Evolutionary conservation across 1,140 invertebrate genomes (phyloP).

Genomic region (Zaprionus nigranus): DNA sequence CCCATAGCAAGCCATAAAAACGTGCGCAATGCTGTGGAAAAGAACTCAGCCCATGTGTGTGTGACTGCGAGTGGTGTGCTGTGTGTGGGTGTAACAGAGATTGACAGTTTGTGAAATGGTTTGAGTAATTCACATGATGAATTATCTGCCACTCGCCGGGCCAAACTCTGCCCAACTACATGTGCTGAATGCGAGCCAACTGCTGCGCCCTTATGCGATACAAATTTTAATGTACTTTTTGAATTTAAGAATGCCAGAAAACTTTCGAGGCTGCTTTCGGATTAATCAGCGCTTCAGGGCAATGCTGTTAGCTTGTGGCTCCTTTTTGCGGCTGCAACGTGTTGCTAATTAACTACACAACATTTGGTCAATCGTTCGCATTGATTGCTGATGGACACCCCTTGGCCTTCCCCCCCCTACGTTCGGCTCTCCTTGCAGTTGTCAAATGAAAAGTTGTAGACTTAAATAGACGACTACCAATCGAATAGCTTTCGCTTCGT

Average conservation of each 20-base stretch:
- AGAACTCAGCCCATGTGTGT: slow-evolving; percentile 19
- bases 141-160: slow-evolving; percentile 43
- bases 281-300: slow-evolving; percentile 36
- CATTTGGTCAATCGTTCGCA: slow-evolving; percentile 62
- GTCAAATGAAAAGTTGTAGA: slow-evolving; percentile 72
- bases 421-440: slow-evolving; percentile 20
- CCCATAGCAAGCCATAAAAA: slow-evolving; percentile 67
- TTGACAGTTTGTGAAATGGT: slow-evolving; percentile 76
- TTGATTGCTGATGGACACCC: slow-evolving; percentile 41
- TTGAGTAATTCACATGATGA: slow-evolving; percentile 78
- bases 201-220: background rate
- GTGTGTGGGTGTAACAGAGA: slow-evolving; percentile 47
- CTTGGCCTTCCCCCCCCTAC: background rate
- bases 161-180: background rate
- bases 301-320: slow-evolving; percentile 14
- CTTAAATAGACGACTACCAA: slow-evolving; percentile 56
- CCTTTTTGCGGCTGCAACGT: slow-evolving; percentile 10
- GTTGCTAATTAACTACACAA: slow-evolving; percentile 66
- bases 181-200: slow-evolving; percentile 11
- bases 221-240: slow-evolving; percentile 20
- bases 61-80: slow-evolving; percentile 24
- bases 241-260: background rate
- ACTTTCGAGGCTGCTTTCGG: background rate
- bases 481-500: background rate
- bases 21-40: slow-evolving; percentile 41